These are phyloP conservation scores for Anabas testudineus DNA, from an alignment of 2,797 vertebrate genomes.

Conservation along the genomic window DNA sequence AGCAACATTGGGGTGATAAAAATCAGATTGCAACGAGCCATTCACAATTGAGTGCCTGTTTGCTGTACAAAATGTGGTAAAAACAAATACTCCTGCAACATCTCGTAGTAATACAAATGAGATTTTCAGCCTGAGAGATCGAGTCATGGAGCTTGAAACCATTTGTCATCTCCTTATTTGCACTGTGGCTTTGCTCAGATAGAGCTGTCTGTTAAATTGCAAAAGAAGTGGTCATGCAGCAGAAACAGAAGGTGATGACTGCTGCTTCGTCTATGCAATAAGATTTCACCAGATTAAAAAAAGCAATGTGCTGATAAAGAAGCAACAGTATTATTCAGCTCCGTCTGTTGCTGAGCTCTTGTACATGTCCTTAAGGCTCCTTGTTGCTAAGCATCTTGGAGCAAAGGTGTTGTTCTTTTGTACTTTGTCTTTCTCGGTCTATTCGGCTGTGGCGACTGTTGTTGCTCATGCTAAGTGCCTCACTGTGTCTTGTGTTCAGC, in stretches of 20 bases:
- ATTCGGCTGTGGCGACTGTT: constrained; percentile 30
- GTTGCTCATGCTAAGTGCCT: constrained; percentile 37
- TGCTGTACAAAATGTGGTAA: constrained; percentile 17
- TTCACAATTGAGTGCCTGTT: constrained; percentile 29
- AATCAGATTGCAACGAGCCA: constrained; percentile 29
- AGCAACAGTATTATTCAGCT: constrained; percentile 33
- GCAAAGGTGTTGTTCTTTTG: constrained; percentile 23
- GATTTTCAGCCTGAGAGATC: constrained; percentile 52
- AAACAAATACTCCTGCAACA: constrained; percentile 24
- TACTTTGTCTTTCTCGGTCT: constrained; percentile 8
- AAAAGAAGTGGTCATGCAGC: constrained; percentile 61
- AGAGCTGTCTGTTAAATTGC: constrained; percentile 62
- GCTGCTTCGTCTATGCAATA: constrained; percentile 44
- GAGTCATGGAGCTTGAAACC: constrained; percentile 52
- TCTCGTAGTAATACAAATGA: constrained; percentile 51
- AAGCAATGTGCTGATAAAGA: constrained; percentile 31
- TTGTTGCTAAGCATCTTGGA: constrained; percentile 38
- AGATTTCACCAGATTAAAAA: constrained; percentile 57
- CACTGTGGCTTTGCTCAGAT: constrained; percentile 35
- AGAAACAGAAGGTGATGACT: constrained; percentile 60
- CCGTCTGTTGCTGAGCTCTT: background rate
- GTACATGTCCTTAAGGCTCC: constrained; percentile 9
- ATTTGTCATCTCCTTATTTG: constrained; percentile 63
- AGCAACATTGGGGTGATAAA: constrained; percentile 25
- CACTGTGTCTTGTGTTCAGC: constrained; percentile 31